Conservation (phyloP, 2,888 invertebrate species). For the Cephalotes varians region DNA sequence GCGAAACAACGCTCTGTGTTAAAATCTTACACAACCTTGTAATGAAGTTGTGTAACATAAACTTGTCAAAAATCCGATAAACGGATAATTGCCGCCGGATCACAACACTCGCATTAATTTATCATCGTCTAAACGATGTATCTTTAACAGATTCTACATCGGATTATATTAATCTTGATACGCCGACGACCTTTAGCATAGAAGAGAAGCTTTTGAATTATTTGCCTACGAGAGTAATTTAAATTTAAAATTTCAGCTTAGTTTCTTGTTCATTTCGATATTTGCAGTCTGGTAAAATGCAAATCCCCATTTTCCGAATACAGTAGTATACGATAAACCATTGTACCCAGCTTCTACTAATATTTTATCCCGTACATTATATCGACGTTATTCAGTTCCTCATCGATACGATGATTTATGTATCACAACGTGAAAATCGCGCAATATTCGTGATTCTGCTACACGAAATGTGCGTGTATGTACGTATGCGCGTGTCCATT, state of each 20-base stretch:
- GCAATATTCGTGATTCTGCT: slow-evolving; percentile 7
- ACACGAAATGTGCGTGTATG: not conserved
- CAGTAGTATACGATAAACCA: slow-evolving; percentile 6
- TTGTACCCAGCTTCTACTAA: slow-evolving; percentile 4
- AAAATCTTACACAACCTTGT: not conserved
- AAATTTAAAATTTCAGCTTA: slow-evolving; percentile 31
- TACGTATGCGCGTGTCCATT: not conserved
- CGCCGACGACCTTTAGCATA: not conserved
- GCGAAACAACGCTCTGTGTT: not conserved
- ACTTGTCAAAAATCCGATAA: not conserved
- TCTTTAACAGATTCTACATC: not conserved
- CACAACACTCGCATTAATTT: not conserved
- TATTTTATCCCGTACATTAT: slow-evolving; percentile 24
- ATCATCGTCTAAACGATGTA: not conserved
- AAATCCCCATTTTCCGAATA: slow-evolving; percentile 1
- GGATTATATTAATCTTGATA: not conserved
- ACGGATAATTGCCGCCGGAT: not conserved
- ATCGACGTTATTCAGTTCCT: slow-evolving; percentile 18
- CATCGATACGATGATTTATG: slow-evolving; percentile 37
- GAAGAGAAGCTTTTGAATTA: slow-evolving; percentile 10
- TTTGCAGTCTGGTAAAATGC: not conserved
- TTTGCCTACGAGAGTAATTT: not conserved
- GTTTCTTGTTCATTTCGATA: slow-evolving; percentile 7
- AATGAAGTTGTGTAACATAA: not conserved
- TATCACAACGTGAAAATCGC: slow-evolving; percentile 29